These are phyloP conservation scores for Sitobion miscanthi DNA, from an alignment of 1,140 invertebrate species.

Conservation along the genomic window DNA sequence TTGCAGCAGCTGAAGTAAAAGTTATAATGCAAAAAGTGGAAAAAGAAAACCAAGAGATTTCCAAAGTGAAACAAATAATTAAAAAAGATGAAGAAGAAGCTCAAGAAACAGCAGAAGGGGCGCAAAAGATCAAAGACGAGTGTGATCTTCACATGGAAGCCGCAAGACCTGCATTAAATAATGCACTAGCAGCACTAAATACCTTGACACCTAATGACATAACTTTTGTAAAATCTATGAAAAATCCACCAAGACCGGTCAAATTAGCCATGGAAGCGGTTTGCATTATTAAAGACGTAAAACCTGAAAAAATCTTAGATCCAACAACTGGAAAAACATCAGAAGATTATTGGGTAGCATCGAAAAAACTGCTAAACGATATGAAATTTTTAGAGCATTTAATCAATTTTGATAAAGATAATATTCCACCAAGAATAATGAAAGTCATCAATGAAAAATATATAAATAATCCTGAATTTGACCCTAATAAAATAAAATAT, in stretches of 20 bases:
- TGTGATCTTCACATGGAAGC: slow-evolving; percentile 93
- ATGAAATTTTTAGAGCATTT: slow-evolving; percentile 87
- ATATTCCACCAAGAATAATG: slow-evolving; percentile 82
- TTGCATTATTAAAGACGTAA: slow-evolving; percentile 89
- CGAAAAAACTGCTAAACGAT: slow-evolving; percentile 88
- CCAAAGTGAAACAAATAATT: slow-evolving; percentile 74
- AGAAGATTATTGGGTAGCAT: slow-evolving; percentile 94
- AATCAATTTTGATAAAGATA: slow-evolving; percentile 90
- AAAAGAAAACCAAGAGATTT: slow-evolving; percentile 83
- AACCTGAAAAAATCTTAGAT: slow-evolving; percentile 83
- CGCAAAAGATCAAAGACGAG: slow-evolving; percentile 88
- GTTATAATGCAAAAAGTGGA: slow-evolving; percentile 79
- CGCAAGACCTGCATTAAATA: slow-evolving; percentile 90
- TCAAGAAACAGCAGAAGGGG: slow-evolving; percentile 80
- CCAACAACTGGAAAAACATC: slow-evolving; percentile 76
- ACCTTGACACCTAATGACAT: slow-evolving; percentile 92
- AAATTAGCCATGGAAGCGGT: slow-evolving; percentile 96
- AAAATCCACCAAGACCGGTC: slow-evolving; percentile 92
- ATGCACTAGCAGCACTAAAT: slow-evolving; percentile 87
- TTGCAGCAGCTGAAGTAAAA: slow-evolving; percentile 84
- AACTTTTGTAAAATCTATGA: slow-evolving; percentile 95
- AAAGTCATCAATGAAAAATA: slow-evolving; percentile 83
- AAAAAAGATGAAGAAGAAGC: slow-evolving; percentile 74
- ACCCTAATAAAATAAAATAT: slow-evolving; percentile 86
- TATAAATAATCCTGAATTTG: slow-evolving; percentile 81